Percentiles rank a stretch among this genome's conserved stretches.
Conservation (phyloP, 2,113 vertebrate species). For the Crotalus tigris region DNA sequence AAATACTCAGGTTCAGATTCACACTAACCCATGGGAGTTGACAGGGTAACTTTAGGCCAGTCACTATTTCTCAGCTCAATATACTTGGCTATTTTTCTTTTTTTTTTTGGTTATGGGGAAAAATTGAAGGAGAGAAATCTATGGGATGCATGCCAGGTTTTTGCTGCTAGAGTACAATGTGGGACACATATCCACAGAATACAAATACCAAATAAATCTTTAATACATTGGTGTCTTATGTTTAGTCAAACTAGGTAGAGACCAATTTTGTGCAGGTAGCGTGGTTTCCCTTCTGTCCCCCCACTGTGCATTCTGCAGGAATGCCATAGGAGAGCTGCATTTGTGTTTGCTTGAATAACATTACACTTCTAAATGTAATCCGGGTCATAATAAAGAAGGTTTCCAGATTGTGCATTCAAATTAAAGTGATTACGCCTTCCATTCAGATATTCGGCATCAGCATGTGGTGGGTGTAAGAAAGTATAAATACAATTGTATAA, state of each 20-base stretch:
- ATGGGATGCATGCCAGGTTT: not conserved
- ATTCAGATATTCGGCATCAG: not conserved
- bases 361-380: not conserved
- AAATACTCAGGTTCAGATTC: not conserved
- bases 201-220: not conserved
- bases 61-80: not conserved
- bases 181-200: not conserved
- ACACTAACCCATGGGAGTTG: not conserved
- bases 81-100: not conserved
- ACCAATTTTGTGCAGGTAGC: not conserved
- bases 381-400: conserved; percentile 33
- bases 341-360: not conserved
- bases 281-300: not conserved
- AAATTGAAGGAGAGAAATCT: not conserved
- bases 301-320: not conserved
- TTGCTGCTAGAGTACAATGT: not conserved
- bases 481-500: not conserved
- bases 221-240: not conserved
- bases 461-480: not conserved
- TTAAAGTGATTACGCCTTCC: not conserved
- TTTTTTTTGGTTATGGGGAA: not conserved
- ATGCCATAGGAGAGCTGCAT: not conserved
- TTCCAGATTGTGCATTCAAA: not conserved
- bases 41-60: not conserved
- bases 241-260: not conserved